phyloP scores from a whole-genome alignment of 2,888 invertebrate species.

The Bruchidius siliquastri region DNA sequence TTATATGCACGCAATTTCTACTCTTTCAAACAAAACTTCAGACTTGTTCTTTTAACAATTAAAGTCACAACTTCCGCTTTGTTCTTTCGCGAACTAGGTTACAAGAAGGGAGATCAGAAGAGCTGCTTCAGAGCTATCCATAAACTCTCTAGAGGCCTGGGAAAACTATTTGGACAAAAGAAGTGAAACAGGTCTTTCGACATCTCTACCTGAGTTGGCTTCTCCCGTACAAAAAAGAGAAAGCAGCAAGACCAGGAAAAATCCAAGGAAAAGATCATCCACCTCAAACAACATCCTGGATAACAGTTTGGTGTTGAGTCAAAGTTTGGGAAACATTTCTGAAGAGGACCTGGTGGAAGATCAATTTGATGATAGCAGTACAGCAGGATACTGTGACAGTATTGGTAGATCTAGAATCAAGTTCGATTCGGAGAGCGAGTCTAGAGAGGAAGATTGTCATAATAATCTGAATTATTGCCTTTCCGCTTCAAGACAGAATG shows the following conservation, averaged over 20 bases:
- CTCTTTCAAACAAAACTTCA: no score
- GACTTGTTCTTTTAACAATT: no score
- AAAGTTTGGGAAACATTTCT: conserved; percentile 15
- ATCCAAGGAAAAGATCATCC: conserved; percentile 29
- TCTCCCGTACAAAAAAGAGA: conserved; percentile 16
- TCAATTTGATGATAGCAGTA: background rate
- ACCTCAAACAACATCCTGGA: conserved; percentile 30
- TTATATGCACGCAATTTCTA: no score
- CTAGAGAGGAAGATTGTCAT: background rate
- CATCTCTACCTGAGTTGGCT: background rate
- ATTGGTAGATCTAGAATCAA: background rate
- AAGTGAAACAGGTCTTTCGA: background rate
- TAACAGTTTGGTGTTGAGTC: conserved; percentile 6
- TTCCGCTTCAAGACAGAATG: background rate
- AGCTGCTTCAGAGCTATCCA: conserved; percentile 22
- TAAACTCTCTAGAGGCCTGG: conserved; percentile 29
- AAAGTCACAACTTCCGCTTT: no score
- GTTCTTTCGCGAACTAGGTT: no score
- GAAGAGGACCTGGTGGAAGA: conserved; percentile 5
- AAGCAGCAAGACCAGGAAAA: conserved; percentile 16
- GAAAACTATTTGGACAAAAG: conserved; percentile 25
- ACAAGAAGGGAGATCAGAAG: conserved; percentile 19
- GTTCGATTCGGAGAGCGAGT: background rate
- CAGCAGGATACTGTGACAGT: background rate
- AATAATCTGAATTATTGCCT: background rate